Base-by-base conservation (phyloP, 2,797 vertebrate species). In the Galagoides demidoff region DNA sequence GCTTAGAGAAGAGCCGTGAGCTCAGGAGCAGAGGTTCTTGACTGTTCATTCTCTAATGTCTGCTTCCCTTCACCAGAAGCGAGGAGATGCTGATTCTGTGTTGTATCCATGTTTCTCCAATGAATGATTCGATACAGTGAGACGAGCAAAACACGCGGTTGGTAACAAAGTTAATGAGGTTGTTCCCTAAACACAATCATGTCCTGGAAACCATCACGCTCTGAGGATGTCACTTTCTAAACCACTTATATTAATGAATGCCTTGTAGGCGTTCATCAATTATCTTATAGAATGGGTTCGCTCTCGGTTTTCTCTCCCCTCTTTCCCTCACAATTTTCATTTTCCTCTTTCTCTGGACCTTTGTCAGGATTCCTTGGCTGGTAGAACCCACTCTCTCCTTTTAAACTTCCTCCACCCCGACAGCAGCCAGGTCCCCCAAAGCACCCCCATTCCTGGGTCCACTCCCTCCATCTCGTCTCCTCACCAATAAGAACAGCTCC, bases 111-210 rank as follows among this genome's bases (percentile, higher is more conserved):
- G 10, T 81, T 92, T 71, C n/a, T 90, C 7, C 45, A 81, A 73
- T 59, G 14, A 77, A 64, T 74, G 20, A 49, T 31, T 76, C 39
- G 16, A n/a, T 29, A 10, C 11, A 43, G 27, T 43, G 37, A 55
- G 39, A 85, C 5, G 1, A 5, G 9, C 20, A 83, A 85, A 57
- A 95, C 89, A 86, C 10, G 3, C 13, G 45, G 7, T 78, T 70
- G 84, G 27, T 29, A 45, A 37, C 27, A 61, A 84, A 82, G 22
- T 77, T 68, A 81, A 70, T 23, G 27, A 73, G 27, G 11, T 63
- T 84, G 29, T 23, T 76, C 87, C 87, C 6, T 92, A 83, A 29
- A 89, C 92, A 84, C 49, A 61, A 13, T 49, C 52, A 34, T 27
- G 4, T 52, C 11, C 8, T 92, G 49, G 27, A 93, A 95, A 27